Evolutionary conservation across 2,888 invertebrate species (phyloP).

Genomic region (Polymixis flavicincta): DNA sequence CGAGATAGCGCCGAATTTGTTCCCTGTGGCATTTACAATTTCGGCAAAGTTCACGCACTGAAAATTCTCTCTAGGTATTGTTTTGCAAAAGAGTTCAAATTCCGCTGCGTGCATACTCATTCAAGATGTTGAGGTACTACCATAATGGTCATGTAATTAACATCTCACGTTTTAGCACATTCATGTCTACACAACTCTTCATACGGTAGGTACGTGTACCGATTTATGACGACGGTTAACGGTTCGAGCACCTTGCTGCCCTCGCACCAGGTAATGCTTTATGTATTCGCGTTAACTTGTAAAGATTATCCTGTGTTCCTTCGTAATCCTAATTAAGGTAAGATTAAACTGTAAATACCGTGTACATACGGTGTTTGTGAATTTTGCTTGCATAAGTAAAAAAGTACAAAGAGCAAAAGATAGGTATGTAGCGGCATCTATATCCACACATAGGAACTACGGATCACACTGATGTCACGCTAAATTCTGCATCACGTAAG

Average conservation of each 20-base stretch:
- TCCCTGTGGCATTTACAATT: background rate
- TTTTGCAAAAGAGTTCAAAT: background rate
- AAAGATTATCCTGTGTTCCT: slow-evolving; percentile 1
- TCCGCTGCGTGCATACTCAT: background rate
- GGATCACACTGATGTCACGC: too few relatives aligned
- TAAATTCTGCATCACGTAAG: too few relatives aligned
- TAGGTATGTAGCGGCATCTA: background rate
- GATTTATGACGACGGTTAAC: slow-evolving; percentile 42
- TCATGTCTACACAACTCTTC: background rate
- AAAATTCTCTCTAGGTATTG: background rate
- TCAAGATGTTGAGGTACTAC: background rate
- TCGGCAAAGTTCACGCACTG: background rate
- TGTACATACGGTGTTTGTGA: background rate
- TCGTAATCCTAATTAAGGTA: slow-evolving; percentile 29
- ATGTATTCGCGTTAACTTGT: slow-evolving; percentile 12
- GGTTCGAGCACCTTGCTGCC: slow-evolving; percentile 2
- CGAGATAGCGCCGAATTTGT: background rate
- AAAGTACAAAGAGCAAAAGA: background rate
- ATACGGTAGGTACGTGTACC: background rate
- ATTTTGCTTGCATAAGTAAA: background rate
- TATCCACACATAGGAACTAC: too few relatives aligned
- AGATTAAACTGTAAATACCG: slow-evolving; percentile 16
- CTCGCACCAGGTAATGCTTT: slow-evolving; percentile 12
- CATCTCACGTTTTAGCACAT: background rate
- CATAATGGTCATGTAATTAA: background rate